Evolutionary conservation across 2,888 invertebrate species (phyloP).

Genomic region (Polia nebulosa): DNA sequence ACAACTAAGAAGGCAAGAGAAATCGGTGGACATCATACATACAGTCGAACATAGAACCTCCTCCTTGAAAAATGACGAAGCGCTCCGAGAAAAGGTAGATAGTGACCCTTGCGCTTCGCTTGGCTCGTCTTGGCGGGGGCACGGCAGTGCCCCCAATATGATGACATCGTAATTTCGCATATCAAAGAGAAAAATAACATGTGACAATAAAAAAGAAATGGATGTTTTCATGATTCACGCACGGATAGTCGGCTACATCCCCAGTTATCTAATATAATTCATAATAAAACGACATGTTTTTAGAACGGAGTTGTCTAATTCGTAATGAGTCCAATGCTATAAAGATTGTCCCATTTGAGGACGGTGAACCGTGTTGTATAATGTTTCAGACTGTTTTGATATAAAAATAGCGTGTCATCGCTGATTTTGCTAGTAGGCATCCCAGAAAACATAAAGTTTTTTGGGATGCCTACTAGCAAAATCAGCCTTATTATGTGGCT

Average conservation of each 20-base stretch:
- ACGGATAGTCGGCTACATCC: neutral
- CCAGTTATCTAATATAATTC: slow-evolving; percentile 57
- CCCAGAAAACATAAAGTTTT: too few species aligned
- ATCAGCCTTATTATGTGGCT: too few species aligned
- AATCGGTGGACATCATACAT: too few species aligned
- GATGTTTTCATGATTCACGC: slow-evolving; percentile 25
- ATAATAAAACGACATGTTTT: slow-evolving; percentile 41
- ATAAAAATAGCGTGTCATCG: slow-evolving; percentile 2
- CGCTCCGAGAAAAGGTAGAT: too few species aligned
- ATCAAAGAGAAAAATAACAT: slow-evolving; percentile 39
- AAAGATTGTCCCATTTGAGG: slow-evolving; percentile 47
- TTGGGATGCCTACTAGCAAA: neutral
- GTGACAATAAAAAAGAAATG: slow-evolving; percentile 31
- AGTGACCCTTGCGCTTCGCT: too few species aligned
- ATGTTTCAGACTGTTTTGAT: slow-evolving; percentile 22
- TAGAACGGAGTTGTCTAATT: slow-evolving; percentile 17
- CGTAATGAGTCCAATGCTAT: slow-evolving; percentile 46
- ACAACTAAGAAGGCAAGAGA: too few species aligned
- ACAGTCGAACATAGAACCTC: too few species aligned
- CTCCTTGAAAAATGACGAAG: too few species aligned
- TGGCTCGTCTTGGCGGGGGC: too few species aligned
- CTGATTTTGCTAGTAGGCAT: too few species aligned
- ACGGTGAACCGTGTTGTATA: slow-evolving; percentile 32
- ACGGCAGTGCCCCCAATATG: too few species aligned
- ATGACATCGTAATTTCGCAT: slow-evolving; percentile 45